A percentile compares a stretch with the other conserved stretches of the same genome.
phyloP scores from a whole-genome alignment of 2,113 vertebrate species.

The Merops nubicus region DNA sequence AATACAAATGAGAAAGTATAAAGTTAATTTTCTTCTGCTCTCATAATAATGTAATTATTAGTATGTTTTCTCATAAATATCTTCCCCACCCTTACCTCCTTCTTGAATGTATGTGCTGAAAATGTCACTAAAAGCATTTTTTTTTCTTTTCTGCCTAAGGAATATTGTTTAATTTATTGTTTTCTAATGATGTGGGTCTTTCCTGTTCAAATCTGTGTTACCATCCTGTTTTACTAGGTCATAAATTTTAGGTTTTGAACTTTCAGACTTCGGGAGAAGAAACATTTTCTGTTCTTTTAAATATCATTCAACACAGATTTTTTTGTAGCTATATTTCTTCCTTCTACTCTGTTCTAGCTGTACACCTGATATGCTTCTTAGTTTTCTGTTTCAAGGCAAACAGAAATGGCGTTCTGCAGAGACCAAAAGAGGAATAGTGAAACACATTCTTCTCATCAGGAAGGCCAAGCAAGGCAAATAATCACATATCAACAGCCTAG shows the following conservation, averaged over 20 bases:
- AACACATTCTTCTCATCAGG: background rate
- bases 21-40: slow-evolving; percentile 37
- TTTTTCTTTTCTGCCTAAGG: slow-evolving; percentile 14
- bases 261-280: background rate
- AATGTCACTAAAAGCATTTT: slow-evolving; percentile 48
- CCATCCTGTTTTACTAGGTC: slow-evolving; percentile 41
- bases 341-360: background rate
- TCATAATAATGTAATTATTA: background rate
- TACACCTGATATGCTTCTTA: background rate
- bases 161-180: background rate
- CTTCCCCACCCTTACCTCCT: background rate
- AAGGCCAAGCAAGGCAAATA: background rate
- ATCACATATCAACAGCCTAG: background rate
- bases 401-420: background rate
- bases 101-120: slow-evolving; percentile 21
- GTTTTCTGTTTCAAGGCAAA: slow-evolving; percentile 21
- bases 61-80: slow-evolving; percentile 56
- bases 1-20: slow-evolving; percentile 42
- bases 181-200: background rate
- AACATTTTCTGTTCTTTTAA: background rate
- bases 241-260: slow-evolving; percentile 38
- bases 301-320: background rate
- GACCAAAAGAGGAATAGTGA: background rate
- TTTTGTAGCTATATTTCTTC: background rate
- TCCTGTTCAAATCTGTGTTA: slow-evolving; percentile 22